These are phyloP conservation scores for Tenthredo distinguenda DNA, from an alignment of 2,888 invertebrate genomes.

Conservation along the genomic window DNA sequence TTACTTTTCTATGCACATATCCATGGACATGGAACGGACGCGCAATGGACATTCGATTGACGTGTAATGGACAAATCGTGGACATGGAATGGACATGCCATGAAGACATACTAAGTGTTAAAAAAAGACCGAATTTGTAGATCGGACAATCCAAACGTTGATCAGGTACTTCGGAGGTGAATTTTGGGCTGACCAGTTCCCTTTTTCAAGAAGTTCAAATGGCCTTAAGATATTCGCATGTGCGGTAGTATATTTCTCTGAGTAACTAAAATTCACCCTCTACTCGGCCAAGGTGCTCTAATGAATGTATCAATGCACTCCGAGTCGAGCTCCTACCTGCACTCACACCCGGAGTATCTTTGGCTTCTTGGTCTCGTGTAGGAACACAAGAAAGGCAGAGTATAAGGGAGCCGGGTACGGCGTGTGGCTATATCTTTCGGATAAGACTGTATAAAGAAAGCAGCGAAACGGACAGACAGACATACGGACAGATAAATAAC, in stretches of 20 bases:
- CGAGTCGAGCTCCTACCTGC: slow-evolving; percentile 29
- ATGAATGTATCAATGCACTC: slow-evolving; percentile 51
- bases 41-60: background rate
- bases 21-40: no score
- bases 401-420: slow-evolving; percentile 21
- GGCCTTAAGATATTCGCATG: background rate
- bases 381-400: slow-evolving; percentile 2
- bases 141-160: background rate
- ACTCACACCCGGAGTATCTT: slow-evolving; percentile 44
- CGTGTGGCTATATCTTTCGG: slow-evolving; percentile 50
- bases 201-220: background rate
- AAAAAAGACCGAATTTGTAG: background rate
- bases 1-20: background rate
- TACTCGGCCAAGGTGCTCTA: slow-evolving; percentile 22
- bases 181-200: background rate
- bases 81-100: background rate
- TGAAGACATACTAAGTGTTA: background rate
- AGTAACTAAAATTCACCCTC: slow-evolving; percentile 11
- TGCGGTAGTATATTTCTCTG: slow-evolving; percentile 3
- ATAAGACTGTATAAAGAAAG: slow-evolving; percentile 52
- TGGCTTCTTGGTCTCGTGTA: background rate
- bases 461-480: slow-evolving; percentile 47
- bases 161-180: background rate
- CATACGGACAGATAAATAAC: slow-evolving; percentile 51
- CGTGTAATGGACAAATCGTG: no score